Evolutionary conservation across 2,888 invertebrate genomes (phyloP).

Genomic region (Podotricha telesiphe): DNA sequence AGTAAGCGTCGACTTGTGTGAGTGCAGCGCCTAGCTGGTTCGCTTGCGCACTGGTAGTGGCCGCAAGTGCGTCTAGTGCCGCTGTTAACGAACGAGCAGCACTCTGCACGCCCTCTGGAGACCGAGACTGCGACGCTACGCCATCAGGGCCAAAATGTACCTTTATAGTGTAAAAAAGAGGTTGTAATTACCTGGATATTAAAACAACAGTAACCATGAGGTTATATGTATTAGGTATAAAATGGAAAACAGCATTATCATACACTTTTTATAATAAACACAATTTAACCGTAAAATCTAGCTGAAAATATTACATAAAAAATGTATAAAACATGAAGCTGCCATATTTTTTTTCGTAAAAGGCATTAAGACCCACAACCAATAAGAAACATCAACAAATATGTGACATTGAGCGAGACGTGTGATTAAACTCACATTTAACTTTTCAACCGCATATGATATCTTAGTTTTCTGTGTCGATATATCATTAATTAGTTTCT

Average conservation of each 20-base stretch:
- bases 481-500: conserved; percentile 93
- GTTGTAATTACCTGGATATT: background rate
- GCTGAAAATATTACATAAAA: conserved; percentile 1
- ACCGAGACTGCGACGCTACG: conserved; percentile 90
- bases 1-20: conserved; percentile 93
- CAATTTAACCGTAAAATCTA: background rate
- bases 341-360: background rate
- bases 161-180: conserved; percentile 62
- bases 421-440: conserved; percentile 86
- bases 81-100: conserved; percentile 87
- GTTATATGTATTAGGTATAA: no score
- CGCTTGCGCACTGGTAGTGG: conserved; percentile 85
- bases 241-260: background rate
- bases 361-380: background rate
- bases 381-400: background rate
- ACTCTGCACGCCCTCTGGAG: conserved; percentile 87
- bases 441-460: conserved; percentile 93
- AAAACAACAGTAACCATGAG: background rate
- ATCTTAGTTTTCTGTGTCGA: conserved; percentile 95
- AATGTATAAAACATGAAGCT: background rate
- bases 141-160: conserved; percentile 95
- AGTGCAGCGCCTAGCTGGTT: conserved; percentile 89
- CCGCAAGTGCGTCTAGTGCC: conserved; percentile 87
- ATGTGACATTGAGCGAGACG: background rate
- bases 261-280: background rate